Base-by-base conservation (phyloP, 2,888 invertebrate species). In the Scaptomyza cyrtandrae region DNA sequence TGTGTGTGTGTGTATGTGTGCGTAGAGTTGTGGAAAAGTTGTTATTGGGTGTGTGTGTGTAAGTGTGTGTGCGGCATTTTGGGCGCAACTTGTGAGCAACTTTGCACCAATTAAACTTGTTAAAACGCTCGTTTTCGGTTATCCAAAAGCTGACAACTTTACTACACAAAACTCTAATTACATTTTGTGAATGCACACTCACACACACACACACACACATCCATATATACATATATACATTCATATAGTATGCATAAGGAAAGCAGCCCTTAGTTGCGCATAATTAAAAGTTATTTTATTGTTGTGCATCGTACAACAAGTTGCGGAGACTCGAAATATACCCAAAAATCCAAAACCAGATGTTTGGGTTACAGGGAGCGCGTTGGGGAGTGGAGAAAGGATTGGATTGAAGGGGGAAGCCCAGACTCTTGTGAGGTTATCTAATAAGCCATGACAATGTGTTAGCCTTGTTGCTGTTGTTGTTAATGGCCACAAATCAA, bases 271-370 rank as follows among this genome's bases (percentile, higher is more conserved):
- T 71, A 63, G 85, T 78, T 86, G 87, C 64, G 76, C 75, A 85
- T 86, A 86, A 86, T 86, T 86, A 88, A 86, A 86, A 88, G 89
- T 86, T 86, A 88, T 88, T 84, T 88, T 86, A 86, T 86, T 86
- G 89, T 85, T 80, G 75, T 66, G 67, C 57, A 72, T 46, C 67
- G 39, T 49, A 71, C 67, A 63, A 60, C 76, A 66, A 76, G 60
- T 78, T 74, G 54, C 43, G 37, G 50, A 44, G 46, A 53, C 75
- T 70, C 29, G 46, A 70, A 70, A 54, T 60, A 57, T 60, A 54
- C n/a, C 13, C 59, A 35, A 37, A 37, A 35, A 31, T 10, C 11
- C 29, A 49, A 4, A 33, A 13, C 10, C 68, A 43, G 14, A 39
- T 35, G 48, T 44, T 31, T 16, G 7, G 9, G n/a, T 0, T 4